These are phyloP conservation scores for Salvelinus namaycush DNA, from an alignment of 2,113 vertebrate genomes.

Conservation along the genomic window DNA sequence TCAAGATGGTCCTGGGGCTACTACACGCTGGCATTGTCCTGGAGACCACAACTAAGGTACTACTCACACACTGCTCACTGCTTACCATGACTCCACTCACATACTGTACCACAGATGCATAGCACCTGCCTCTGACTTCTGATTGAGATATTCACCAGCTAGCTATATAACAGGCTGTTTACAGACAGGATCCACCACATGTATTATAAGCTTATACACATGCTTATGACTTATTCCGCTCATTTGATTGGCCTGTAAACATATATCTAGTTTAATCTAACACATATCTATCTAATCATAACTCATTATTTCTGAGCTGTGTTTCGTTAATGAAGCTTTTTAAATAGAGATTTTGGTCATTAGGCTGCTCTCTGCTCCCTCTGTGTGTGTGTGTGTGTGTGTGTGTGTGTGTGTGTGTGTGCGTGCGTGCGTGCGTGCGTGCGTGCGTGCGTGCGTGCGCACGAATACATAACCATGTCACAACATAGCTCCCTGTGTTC, in stretches of 20 bases:
- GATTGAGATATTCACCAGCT: too few relatives aligned
- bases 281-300: not conserved
- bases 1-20: slow-evolving; percentile 96
- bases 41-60: slow-evolving; percentile 95
- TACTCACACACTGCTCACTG: slow-evolving; percentile 13
- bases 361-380: slow-evolving; percentile 21
- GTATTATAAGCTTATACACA: too few relatives aligned
- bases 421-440: not conserved
- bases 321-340: not conserved
- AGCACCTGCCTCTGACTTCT: not conserved
- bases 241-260: too few relatives aligned
- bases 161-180: too few relatives aligned
- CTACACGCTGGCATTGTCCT: slow-evolving; percentile 89
- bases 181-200: too few relatives aligned
- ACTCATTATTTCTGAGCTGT: not conserved
- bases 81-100: not conserved
- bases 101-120: not conserved
- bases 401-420: not conserved
- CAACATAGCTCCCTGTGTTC: not conserved
- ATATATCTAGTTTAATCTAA: not conserved
- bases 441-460: too few relatives aligned
- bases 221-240: too few relatives aligned
- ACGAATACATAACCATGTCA: not conserved
- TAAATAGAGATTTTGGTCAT: slow-evolving; percentile 32
- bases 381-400: slow-evolving; percentile 11